These are phyloP conservation scores for Caenorhabditis doughertyi DNA, from an alignment of 2,888 invertebrate species.

Conservation along the genomic window DNA sequence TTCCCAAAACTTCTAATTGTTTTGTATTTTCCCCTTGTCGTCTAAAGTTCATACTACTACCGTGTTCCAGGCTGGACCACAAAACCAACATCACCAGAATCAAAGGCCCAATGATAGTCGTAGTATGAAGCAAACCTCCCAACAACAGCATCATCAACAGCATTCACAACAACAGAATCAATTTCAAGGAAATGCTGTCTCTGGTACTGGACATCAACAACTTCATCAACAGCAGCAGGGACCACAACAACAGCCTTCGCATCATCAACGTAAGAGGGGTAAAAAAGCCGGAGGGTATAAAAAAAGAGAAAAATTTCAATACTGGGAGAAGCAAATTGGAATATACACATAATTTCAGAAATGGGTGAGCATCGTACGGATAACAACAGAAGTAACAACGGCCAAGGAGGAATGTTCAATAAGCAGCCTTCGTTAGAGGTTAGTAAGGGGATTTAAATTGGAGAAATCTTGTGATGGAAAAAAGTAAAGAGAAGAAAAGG, in stretches of 20 bases:
- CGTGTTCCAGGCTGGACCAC: slow-evolving; percentile 31
- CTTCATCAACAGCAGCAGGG: slow-evolving; percentile 53
- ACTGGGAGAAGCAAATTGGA: slow-evolving; percentile 32
- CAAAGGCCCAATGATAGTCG: slow-evolving; percentile 46
- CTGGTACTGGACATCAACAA: slow-evolving; percentile 39
- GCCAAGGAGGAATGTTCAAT: slow-evolving; percentile 48
- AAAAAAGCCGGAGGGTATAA: not conserved
- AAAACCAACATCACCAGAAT: slow-evolving; percentile 38
- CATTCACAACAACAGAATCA: slow-evolving; percentile 77
- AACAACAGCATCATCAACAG: slow-evolving; percentile 9
- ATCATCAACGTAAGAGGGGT: slow-evolving; percentile 65
- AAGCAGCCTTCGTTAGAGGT: slow-evolving; percentile 64
- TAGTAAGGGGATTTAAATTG: not conserved
- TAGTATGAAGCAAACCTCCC: slow-evolving; percentile 24
- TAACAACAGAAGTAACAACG: slow-evolving; percentile 53
- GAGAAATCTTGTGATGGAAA: not conserved
- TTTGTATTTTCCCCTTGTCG: no score
- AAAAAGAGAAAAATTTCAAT: slow-evolving; percentile 7
- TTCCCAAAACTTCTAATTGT: not conserved
- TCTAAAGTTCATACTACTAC: no score
- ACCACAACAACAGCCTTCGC: slow-evolving; percentile 51
- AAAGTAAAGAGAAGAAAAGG: not conserved
- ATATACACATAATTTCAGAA: slow-evolving; percentile 51
- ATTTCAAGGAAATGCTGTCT: slow-evolving; percentile 40
- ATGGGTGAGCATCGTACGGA: slow-evolving; percentile 52